A percentile compares a stretch with the other conserved stretches of the same genome.
Evolutionary conservation across 1,140 invertebrate species (phyloP).

Genomic region (Drosophila sp.): DNA sequence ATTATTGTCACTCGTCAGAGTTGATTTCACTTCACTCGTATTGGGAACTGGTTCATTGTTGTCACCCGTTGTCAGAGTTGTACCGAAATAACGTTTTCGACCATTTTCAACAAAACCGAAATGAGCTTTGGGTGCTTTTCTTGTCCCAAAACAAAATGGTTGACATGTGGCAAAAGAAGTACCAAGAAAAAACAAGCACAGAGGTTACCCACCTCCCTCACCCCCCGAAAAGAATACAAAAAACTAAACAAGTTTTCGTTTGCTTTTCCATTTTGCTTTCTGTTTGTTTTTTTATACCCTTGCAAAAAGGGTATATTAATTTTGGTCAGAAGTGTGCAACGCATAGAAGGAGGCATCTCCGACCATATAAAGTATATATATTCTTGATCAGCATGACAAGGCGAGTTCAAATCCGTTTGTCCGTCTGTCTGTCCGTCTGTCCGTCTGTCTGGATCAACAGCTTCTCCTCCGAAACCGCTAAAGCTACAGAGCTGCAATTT

Average conservation of each 20-base stretch:
- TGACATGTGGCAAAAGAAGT: slow-evolving; percentile 1
- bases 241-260: slow-evolving; percentile 4
- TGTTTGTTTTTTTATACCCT: not conserved
- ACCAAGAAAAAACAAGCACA: not conserved
- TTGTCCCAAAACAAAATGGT: not conserved
- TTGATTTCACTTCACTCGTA: no score
- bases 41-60: not conserved
- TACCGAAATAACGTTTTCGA: not conserved
- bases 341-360: no score
- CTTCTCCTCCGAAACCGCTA: no score
- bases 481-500: no score
- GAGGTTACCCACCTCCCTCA: not conserved
- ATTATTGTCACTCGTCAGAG: no score
- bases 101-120: not conserved
- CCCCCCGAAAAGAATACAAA: not conserved
- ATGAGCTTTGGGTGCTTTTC: not conserved
- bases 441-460: no score
- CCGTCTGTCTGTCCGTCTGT: no score
- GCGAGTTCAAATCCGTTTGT: no score
- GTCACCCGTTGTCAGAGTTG: not conserved
- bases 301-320: no score
- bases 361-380: no score
- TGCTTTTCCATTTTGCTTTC: not conserved
- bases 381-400: no score
- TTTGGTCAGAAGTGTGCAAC: no score